phyloP scores from a whole-genome alignment of 2,888 invertebrate species.

The Aleiodes alternator region DNA sequence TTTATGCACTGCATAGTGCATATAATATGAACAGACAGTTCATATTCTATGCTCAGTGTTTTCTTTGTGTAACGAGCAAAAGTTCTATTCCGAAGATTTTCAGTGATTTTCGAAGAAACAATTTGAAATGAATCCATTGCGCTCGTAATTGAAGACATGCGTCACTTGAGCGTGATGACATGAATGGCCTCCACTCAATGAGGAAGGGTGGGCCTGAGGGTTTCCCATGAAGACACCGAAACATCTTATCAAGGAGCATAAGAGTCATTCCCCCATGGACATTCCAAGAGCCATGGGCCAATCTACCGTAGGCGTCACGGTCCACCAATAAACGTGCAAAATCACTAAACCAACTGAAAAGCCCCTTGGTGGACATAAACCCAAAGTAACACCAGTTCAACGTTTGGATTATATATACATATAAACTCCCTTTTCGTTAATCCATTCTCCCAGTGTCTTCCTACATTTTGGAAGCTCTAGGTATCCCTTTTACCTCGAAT shows the following conservation, averaged over 20 bases:
- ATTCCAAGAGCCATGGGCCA: conserved; percentile 66
- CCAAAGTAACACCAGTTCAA: conserved; percentile 18
- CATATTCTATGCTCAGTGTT: too few relatives aligned
- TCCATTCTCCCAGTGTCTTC: conserved; percentile 27
- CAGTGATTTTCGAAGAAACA: conserved; percentile 17
- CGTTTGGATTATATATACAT: conserved; percentile 4
- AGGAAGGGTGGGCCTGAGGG: conserved; percentile 45
- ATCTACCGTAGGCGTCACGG: conserved; percentile 71
- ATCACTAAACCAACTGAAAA: conserved; percentile 72
- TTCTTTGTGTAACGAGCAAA: too few relatives aligned
- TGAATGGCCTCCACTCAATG: conserved; percentile 54
- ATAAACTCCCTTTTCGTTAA: not conserved
- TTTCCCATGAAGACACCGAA: conserved; percentile 56
- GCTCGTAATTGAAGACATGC: not conserved
- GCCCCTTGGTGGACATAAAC: conserved; percentile 28
- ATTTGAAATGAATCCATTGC: conserved; percentile 10
- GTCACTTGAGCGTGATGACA: conserved; percentile 48
- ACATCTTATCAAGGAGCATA: conserved; percentile 60
- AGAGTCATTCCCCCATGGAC: conserved; percentile 65
- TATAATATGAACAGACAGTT: too few relatives aligned
- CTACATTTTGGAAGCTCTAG: conserved; percentile 10
- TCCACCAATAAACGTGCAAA: conserved; percentile 71
- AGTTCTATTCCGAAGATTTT: too few relatives aligned
- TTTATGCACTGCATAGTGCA: too few relatives aligned
- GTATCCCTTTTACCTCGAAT: conserved; percentile 45